Base-by-base conservation (phyloP, 1,140 invertebrate species). In the Temnothorax longispinosus region DNA sequence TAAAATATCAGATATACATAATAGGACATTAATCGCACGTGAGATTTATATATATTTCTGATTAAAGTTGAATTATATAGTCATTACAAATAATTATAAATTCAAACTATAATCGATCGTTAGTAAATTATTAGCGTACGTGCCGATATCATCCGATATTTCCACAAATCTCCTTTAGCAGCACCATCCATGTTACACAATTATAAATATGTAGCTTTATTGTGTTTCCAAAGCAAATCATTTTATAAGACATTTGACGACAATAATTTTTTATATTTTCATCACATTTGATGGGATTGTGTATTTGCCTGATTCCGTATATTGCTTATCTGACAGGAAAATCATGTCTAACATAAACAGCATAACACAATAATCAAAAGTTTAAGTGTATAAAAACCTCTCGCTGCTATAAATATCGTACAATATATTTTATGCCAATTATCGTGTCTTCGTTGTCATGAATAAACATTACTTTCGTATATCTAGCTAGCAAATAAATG, bases 111-210 rank as follows among this genome's bases (percentile, higher is more conserved):
- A 52, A 80, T 52, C 44, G n/a, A 21, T 21, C n/a, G n/a, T 18
- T 21, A 67, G n/a, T 80, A 47, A 80, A 80, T 67, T 80, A 80
- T 80, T 78, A 67, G 44, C 32, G 18, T 80, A 80, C 27, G 18
- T 65, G 56, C 18, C 32, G 44, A 80, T 80, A 80, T 38, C 44
- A 67, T 27, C 27, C 27, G 27, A 47, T 67, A 80, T 80, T 52
- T 80, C 13, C 32, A 21, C 76, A 80, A 77, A 52, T 80, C 44
- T 80, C n/a, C 13, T 47, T 44, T 38, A 15, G 41, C 3, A 44
- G 6, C 32, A 64, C 21, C 38, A 62, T 47, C 3, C 10, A 64
- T 50, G 15, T 5, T 5, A 8, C 21, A 65, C 27, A 2, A 77
- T 64, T 18, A 50, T 27, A n/a, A 52, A 78, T 64, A 1, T 27